Percentiles rank a stretch among this genome's conserved stretches.
Evolutionary conservation across 2,797 vertebrate genomes (phyloP).

Genomic region (Gephyroberyx darwinii): DNA sequence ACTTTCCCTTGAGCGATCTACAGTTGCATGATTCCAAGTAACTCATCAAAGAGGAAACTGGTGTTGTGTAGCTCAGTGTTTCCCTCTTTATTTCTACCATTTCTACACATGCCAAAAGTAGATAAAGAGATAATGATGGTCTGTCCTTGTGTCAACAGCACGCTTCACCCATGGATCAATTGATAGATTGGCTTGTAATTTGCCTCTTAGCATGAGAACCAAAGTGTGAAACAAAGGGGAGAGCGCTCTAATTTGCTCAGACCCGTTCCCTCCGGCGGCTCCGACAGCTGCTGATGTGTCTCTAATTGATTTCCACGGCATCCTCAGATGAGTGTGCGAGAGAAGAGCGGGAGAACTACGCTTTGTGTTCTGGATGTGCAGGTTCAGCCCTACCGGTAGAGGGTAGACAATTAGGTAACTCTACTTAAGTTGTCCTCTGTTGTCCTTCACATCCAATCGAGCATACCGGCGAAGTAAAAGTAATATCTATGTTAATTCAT

Average conservation of each 20-base stretch:
- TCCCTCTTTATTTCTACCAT: conserved; percentile 18
- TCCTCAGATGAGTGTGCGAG: conserved; percentile 42
- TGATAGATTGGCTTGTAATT: conserved; percentile 69
- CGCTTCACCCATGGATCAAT: conserved; percentile 55
- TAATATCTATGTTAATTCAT: conserved; percentile 43
- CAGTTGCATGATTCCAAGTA: background rate
- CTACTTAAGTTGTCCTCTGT: conserved; percentile 31
- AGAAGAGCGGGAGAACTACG: conserved; percentile 7
- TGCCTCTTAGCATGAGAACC: conserved; percentile 52
- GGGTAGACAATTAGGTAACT: conserved; percentile 9
- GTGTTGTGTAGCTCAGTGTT: conserved; percentile 6
- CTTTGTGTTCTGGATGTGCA: conserved; percentile 22
- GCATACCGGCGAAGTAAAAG: conserved; percentile 25
- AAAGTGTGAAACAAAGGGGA: conserved; percentile 56
- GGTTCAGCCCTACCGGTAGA: conserved; percentile 29
- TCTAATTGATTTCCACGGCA: conserved; percentile 72
- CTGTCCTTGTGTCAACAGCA: conserved; percentile 56
- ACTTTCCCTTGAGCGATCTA: conserved; percentile 5
- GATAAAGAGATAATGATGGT: conserved; percentile 62
- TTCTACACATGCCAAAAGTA: conserved; percentile 43
- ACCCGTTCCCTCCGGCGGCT: conserved; percentile 61
- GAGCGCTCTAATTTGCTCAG: conserved; percentile 63
- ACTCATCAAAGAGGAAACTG: conserved; percentile 20
- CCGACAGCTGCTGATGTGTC: conserved; percentile 61
- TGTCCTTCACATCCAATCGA: conserved; percentile 50